Conservation (phyloP, 1,140 invertebrate species). For the Pseudomyrmex flavicornis region DNA sequence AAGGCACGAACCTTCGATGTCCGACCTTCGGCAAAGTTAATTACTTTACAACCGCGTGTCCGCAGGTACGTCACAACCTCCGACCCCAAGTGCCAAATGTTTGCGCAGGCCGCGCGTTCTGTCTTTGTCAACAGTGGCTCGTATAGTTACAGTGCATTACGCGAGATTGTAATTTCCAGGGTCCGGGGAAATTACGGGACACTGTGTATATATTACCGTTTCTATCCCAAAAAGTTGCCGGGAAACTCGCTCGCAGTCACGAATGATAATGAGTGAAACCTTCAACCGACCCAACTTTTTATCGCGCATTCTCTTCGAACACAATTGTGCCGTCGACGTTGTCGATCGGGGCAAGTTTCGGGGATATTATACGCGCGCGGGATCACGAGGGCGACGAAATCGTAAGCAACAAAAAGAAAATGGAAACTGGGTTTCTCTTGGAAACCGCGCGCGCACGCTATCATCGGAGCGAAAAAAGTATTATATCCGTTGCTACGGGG, state of each 20-base stretch:
- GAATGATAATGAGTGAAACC: constrained; percentile 31
- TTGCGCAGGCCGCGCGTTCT: constrained; percentile 26
- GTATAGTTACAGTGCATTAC: constrained; percentile 11
- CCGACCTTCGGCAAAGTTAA: constrained; percentile 62
- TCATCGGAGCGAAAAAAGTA: constrained; percentile 65
- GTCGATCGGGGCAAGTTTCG: constrained; percentile 39
- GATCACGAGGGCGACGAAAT: constrained; percentile 29
- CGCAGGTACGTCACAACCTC: constrained; percentile 57
- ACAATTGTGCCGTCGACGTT: background rate
- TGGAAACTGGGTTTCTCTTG: constrained; percentile 63
- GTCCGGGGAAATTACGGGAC: constrained; percentile 15
- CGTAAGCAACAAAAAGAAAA: constrained; percentile 67
- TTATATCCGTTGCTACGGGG: constrained; percentile 67
- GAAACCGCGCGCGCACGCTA: constrained; percentile 58
- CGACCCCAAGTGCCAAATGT: constrained; percentile 39
- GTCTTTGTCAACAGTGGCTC: constrained; percentile 46
- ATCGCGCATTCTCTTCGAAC: too few species aligned
- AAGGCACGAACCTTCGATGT: background rate
- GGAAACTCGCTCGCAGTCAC: background rate
- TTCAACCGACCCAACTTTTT: background rate
- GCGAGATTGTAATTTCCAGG: constrained; percentile 39
- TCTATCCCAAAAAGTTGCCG: background rate
- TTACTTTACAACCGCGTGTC: constrained; percentile 62
- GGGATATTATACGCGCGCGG: constrained; percentile 12
- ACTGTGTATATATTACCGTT: background rate